These are phyloP conservation scores for Atta texana DNA, from an alignment of 1,140 invertebrate species.

Conservation along the genomic window DNA sequence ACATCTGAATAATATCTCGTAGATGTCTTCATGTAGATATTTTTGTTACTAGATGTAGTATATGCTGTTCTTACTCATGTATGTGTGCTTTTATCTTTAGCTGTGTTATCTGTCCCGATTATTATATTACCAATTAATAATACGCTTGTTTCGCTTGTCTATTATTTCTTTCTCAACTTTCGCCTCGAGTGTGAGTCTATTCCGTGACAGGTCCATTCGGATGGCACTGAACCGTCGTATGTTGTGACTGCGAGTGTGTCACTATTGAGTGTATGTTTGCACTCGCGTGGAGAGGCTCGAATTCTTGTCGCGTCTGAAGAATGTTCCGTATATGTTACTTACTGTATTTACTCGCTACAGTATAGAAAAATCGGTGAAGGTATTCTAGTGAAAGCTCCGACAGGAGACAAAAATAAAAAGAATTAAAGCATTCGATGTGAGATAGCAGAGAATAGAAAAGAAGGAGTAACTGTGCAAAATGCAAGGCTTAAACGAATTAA, in stretches of 20 bases:
- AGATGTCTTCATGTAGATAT: background rate
- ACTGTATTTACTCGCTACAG: background rate
- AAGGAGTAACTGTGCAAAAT: background rate
- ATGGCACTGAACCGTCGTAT: slow-evolving; percentile 38
- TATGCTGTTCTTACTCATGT: slow-evolving; percentile 2
- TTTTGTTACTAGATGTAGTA: slow-evolving; percentile 21
- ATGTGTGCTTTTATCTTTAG: slow-evolving; percentile 25
- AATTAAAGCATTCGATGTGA: background rate
- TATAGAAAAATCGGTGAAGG: background rate
- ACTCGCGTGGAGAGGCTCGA: background rate
- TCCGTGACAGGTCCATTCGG: slow-evolving; percentile 47
- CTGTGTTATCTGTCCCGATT: background rate
- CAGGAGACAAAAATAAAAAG: background rate
- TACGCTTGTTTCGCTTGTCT: slow-evolving; percentile 47
- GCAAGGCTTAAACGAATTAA: background rate
- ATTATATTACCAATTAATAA: slow-evolving; percentile 5
- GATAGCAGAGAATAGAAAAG: background rate
- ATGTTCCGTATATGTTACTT: background rate
- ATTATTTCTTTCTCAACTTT: slow-evolving; percentile 56
- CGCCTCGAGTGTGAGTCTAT: slow-evolving; percentile 55
- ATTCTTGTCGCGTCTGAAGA: slow-evolving; percentile 36
- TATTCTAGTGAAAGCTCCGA: background rate
- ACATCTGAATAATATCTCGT: slow-evolving; percentile 1
- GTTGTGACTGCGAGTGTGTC: slow-evolving; percentile 56
- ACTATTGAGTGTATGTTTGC: slow-evolving; percentile 42